Evolutionary conservation across 2,797 vertebrate genomes (phyloP), one percentile per base, ranked within the genome.

Genomic region (Pogoniulus pusillus): DNA sequence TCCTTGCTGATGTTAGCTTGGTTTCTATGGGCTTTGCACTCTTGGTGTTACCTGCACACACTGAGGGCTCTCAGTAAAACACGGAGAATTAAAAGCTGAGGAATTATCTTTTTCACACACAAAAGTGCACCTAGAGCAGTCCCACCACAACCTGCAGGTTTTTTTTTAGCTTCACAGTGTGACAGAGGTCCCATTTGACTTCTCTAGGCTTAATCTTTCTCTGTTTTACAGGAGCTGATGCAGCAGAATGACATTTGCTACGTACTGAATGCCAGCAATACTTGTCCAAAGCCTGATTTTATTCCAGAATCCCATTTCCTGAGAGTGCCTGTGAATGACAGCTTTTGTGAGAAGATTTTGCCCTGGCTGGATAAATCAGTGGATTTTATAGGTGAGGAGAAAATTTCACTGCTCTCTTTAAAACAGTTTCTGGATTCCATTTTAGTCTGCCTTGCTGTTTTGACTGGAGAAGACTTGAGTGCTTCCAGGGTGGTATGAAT

Each of bases 261-360:
- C 0, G 99, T 99, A 41, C 96, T 99, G 54, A 99, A 99, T 0
- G 99, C 98, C 97, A 99, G 99, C 91, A 98, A 98, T 94, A 99
- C 98, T 51, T 99, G 99, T 73, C 99, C 99, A 82, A 99, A 99
- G 94, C 99, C 99, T 0, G 99, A 99, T 97, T 99, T 99, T 96
- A 98, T 99, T 96, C 98, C 98, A 0, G 99, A 99, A 63, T 98
- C 98, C 2, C 98, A 99, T 93, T 99, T 99, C 97, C 97, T 99
- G 59, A 95, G 99, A 22, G 98, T 99, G 35, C 99, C 99, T 3
- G 98, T 99, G 90, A 99, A 99, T 2, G 99, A 99, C 96, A 99
- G 98, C 82, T 99, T 99, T 96, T 99, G 99, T 41, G 99, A 99
- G 97, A 99, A 99, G 97, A 99, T 99, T 96, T 97, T 99, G 85